These are phyloP conservation scores for Ahaetulla prasina DNA, from an alignment of 2,113 vertebrate genomes.

Conservation along the genomic window DNA sequence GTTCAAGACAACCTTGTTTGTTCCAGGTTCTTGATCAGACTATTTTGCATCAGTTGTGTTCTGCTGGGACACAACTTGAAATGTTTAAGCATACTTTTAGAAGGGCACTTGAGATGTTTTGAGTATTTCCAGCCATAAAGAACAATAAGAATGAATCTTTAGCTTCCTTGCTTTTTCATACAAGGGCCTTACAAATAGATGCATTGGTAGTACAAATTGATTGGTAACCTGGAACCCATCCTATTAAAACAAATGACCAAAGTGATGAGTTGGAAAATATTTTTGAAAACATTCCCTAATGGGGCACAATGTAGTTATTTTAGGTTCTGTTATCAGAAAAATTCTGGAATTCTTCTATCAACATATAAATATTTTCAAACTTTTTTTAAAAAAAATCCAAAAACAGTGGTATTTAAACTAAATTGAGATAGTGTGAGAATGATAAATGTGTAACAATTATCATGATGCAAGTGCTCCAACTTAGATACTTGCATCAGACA, in stretches of 20 bases:
- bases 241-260: neutral
- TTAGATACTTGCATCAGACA: neutral
- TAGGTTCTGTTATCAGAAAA: neutral
- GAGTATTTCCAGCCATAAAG: neutral
- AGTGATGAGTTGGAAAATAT: neutral
- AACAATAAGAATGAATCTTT: neutral
- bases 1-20: neutral
- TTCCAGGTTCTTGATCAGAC: neutral
- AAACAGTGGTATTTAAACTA: neutral
- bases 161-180: neutral
- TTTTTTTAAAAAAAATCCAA: neutral
- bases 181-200: neutral
- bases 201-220: neutral
- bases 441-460: neutral
- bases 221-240: neutral
- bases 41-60: neutral
- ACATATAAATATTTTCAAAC: neutral
- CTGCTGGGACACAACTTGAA: neutral
- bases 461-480: neutral
- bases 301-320: neutral
- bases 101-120: neutral
- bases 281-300: neutral
- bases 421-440: neutral
- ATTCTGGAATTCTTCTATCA: neutral
- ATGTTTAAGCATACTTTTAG: neutral